These are phyloP conservation scores for Leucoma salicis DNA, from an alignment of 2,888 invertebrate species.

Conservation along the genomic window DNA sequence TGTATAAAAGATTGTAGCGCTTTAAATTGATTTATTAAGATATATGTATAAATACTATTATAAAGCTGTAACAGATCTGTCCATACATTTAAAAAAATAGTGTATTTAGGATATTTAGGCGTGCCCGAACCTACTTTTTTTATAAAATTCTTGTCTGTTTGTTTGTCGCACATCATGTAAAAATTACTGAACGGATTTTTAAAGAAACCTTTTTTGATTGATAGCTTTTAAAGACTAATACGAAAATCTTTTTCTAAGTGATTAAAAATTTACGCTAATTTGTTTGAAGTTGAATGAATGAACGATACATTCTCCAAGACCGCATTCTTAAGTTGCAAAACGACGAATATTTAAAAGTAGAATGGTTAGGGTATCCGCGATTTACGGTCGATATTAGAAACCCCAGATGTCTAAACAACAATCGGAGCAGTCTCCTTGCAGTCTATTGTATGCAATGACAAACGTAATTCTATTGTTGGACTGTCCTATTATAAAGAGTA, in stretches of 20 bases:
- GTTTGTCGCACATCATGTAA: too few relatives aligned
- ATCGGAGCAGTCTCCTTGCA: slow-evolving; percentile 49
- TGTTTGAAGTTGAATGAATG: slow-evolving; percentile 13
- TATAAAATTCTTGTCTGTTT: too few relatives aligned
- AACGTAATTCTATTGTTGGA: slow-evolving; percentile 63
- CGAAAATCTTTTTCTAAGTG: not conserved
- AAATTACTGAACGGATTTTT: too few relatives aligned
- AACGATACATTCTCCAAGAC: slow-evolving; percentile 38
- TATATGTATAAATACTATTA: too few relatives aligned
- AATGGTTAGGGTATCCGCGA: slow-evolving; percentile 49
- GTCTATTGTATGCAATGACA: slow-evolving; percentile 60
- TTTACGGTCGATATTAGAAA: slow-evolving; percentile 51
- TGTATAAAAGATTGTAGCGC: too few relatives aligned
- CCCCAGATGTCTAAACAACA: slow-evolving; percentile 79
- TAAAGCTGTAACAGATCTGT: too few relatives aligned
- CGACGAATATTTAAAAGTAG: slow-evolving; percentile 51
- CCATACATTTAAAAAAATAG: too few relatives aligned
- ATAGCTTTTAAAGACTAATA: too few relatives aligned
- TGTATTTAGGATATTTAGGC: too few relatives aligned
- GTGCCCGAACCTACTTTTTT: too few relatives aligned
- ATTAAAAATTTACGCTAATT: slow-evolving; percentile 24
- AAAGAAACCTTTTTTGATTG: too few relatives aligned
- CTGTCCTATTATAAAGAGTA: slow-evolving; percentile 64
- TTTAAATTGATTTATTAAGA: too few relatives aligned
- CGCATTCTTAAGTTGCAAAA: slow-evolving; percentile 41